Evolutionary conservation across 2,113 vertebrate species (phyloP).

Genomic region (Clarias batrachus): DNA sequence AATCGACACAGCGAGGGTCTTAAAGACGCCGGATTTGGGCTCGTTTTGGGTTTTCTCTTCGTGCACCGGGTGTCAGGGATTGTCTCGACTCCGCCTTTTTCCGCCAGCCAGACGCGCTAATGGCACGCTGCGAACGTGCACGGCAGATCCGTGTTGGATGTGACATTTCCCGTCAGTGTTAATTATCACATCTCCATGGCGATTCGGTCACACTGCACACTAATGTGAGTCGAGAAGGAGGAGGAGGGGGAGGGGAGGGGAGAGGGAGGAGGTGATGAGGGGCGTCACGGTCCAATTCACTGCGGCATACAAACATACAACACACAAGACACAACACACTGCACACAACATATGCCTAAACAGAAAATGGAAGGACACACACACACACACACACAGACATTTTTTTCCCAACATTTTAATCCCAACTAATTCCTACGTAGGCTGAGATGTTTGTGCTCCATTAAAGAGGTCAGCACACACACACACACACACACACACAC

Average conservation of each 20-base stretch:
- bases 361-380: background rate
- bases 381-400: constrained; percentile 20
- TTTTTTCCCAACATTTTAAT: no score
- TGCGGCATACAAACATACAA: background rate
- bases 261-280: background rate
- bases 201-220: constrained; percentile 42
- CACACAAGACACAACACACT: constrained; percentile 28
- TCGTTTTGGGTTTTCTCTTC: constrained; percentile 8
- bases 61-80: constrained; percentile 30
- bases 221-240: constrained; percentile 26
- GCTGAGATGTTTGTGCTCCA: constrained; percentile 2
- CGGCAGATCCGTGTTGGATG: constrained; percentile 40
- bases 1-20: constrained; percentile 32
- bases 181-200: constrained; percentile 49
- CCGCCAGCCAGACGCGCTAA: constrained; percentile 26
- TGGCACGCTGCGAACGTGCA: constrained; percentile 33
- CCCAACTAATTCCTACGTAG: background rate
- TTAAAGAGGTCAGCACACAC: constrained; percentile 26
- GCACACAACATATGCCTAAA: background rate
- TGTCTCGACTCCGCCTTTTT: constrained; percentile 29
- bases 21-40: constrained; percentile 24
- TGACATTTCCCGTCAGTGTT: constrained; percentile 53
- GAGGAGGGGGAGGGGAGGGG: background rate
- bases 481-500: constrained; percentile 19
- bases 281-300: constrained; percentile 18